Percentiles rank a stretch among this genome's conserved stretches.
These are phyloP conservation scores for Phyllotreta striolata DNA, from an alignment of 2,888 invertebrate species.

Conservation along the genomic window DNA sequence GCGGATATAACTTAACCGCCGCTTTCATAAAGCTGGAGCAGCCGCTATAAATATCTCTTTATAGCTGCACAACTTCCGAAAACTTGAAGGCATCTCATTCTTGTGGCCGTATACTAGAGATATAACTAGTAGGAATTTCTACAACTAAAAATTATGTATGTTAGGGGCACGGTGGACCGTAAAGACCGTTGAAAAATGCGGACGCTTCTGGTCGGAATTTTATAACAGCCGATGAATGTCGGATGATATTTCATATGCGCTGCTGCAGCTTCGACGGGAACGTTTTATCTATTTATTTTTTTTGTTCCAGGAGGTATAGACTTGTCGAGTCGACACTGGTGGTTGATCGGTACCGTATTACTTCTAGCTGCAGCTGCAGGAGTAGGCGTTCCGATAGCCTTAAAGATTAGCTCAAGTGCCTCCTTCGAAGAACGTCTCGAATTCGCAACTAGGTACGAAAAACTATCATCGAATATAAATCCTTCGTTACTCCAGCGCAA, in stretches of 20 bases:
- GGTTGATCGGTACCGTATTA: constrained; percentile 78
- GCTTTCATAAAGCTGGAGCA: constrained; percentile 30
- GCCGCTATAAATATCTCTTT: constrained; percentile 31
- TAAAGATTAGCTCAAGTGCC: constrained; percentile 79
- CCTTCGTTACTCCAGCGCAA: neutral
- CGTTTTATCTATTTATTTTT: neutral
- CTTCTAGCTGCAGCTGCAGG: constrained; percentile 81
- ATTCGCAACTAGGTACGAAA: constrained; percentile 68
- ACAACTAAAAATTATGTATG: constrained; percentile 22
- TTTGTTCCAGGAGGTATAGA: constrained; percentile 65
- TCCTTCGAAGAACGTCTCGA: constrained; percentile 79
- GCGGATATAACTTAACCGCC: constrained; percentile 24
- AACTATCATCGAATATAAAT: neutral
- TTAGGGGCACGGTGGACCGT: neutral
- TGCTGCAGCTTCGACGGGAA: neutral
- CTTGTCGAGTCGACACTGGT: constrained; percentile 73
- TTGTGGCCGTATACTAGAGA: constrained; percentile 18
- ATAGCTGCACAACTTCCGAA: constrained; percentile 28
- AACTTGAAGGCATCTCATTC: constrained; percentile 27
- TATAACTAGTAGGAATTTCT: constrained; percentile 21
- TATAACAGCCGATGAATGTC: too few relatives aligned
- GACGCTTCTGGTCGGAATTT: neutral
- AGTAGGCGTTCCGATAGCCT: constrained; percentile 80
- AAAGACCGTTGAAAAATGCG: constrained; percentile 13
- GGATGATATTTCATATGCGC: constrained; percentile 1